A percentile compares a stretch with the other conserved stretches of the same genome.
Conservation (phyloP, 2,113 vertebrate genomes). For the Macrotis lagotis region DNA sequence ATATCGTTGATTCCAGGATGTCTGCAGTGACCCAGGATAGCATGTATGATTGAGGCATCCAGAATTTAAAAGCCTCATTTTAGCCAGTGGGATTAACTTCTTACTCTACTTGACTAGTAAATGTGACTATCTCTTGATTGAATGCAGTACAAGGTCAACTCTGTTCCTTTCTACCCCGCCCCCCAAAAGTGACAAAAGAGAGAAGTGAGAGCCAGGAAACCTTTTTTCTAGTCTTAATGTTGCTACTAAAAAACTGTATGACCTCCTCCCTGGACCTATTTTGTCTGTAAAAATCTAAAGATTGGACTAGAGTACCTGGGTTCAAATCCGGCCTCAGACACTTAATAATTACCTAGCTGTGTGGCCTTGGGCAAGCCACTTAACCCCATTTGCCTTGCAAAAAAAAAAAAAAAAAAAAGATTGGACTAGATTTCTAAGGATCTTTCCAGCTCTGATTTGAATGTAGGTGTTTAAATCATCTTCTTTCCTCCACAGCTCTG, state of each 20-base stretch:
- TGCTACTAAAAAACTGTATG: background rate
- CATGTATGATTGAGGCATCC: background rate
- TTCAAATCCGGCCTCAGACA: too few species aligned
- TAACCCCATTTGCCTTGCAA: too few species aligned
- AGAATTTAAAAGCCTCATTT: background rate
- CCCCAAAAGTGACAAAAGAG: background rate
- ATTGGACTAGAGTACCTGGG: background rate
- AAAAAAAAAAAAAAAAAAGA: background rate
- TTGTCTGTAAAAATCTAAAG: background rate
- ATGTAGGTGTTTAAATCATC: too few species aligned
- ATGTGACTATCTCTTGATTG: background rate
- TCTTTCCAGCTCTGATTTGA: too few species aligned
- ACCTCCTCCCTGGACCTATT: background rate
- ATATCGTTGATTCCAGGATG: background rate
- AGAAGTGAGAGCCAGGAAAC: background rate
- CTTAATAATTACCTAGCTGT: too few species aligned
- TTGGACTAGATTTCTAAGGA: too few species aligned
- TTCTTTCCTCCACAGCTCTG: too few species aligned
- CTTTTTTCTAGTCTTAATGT: background rate
- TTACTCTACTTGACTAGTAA: background rate
- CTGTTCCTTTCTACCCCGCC: accelerated
- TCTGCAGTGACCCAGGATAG: background rate
- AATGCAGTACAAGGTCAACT: background rate
- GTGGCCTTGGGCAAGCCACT: too few species aligned
- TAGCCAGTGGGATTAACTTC: too few species aligned